A percentile compares a stretch with the other conserved stretches of the same genome.
Evolutionary conservation across 64 coral and sea anemone genomes (phyloP).

Genomic region (Montipora foliosa): DNA sequence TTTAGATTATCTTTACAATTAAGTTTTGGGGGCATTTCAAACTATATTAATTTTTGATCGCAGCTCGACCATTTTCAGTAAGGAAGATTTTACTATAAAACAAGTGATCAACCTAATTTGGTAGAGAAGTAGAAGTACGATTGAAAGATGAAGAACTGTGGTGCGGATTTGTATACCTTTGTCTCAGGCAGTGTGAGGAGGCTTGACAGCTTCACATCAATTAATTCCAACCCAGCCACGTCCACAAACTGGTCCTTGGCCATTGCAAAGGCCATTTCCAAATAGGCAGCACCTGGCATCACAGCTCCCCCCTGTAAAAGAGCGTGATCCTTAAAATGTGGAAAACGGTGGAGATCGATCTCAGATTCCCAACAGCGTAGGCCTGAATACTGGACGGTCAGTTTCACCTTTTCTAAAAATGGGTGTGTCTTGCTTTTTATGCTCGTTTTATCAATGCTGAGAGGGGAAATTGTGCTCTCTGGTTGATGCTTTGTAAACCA

Average conservation of each 20-base stretch:
- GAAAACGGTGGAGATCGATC: constrained; percentile 58
- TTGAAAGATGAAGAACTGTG: too few species aligned
- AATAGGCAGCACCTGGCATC: constrained; percentile 66
- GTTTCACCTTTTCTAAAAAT: constrained; percentile 41
- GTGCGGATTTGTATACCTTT: not conserved
- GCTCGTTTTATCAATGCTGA: not conserved
- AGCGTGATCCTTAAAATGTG: constrained; percentile 69
- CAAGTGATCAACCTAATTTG: too few species aligned
- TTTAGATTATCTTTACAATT: too few species aligned
- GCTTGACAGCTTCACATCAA: constrained; percentile 49
- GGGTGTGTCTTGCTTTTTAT: constrained; percentile 8
- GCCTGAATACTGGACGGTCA: constrained; percentile 44
- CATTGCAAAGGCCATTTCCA: constrained; percentile 85
- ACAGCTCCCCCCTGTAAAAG: constrained; percentile 61
- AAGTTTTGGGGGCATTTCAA: too few species aligned
- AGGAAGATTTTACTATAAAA: too few species aligned
- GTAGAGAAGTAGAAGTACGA: not conserved
- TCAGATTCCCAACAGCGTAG: constrained; percentile 67
- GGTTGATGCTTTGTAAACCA: constrained; percentile 40
- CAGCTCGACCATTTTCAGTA: too few species aligned
- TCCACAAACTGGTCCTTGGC: constrained; percentile 52
- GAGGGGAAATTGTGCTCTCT: not conserved
- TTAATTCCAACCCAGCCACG: constrained; percentile 41
- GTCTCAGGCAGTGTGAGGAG: constrained; percentile 68
- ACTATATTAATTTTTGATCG: too few species aligned